A percentile compares a stretch with the other conserved stretches of the same genome.
phyloP scores from a whole-genome alignment of 2,888 invertebrate species.

The Deroplatys truncata region DNA sequence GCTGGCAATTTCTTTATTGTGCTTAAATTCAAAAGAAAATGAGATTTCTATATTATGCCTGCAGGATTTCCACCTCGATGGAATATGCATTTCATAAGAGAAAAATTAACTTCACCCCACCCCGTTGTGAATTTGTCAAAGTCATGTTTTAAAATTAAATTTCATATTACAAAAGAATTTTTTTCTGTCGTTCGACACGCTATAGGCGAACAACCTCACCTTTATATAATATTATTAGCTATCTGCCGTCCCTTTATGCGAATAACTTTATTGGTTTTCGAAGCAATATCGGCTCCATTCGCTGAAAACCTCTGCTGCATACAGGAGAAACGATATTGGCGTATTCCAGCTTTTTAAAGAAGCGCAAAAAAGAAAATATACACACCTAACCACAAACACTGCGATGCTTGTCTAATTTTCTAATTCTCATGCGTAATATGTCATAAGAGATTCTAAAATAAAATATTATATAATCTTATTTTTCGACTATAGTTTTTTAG shows the following conservation, averaged over 20 bases:
- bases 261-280: background rate
- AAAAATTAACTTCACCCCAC: too few species aligned
- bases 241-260: background rate
- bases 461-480: too few species aligned
- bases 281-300: background rate
- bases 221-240: background rate
- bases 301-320: background rate
- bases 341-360: background rate
- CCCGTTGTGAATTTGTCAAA: background rate
- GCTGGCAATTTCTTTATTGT: too few species aligned
- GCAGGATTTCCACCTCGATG: too few species aligned
- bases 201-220: background rate
- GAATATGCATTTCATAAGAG: too few species aligned
- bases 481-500: too few species aligned
- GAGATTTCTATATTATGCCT: too few species aligned
- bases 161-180: slow-evolving; percentile 22
- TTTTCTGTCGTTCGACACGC: background rate
- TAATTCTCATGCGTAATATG: too few species aligned
- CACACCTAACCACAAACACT: too few species aligned
- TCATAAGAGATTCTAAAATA: too few species aligned
- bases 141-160: slow-evolving; percentile 3
- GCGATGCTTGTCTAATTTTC: too few species aligned
- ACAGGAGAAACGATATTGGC: background rate
- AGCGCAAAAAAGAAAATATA: background rate
- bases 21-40: too few species aligned